phyloP scores from a whole-genome alignment of 2,113 vertebrate genomes.

The Callipepla squamata region DNA sequence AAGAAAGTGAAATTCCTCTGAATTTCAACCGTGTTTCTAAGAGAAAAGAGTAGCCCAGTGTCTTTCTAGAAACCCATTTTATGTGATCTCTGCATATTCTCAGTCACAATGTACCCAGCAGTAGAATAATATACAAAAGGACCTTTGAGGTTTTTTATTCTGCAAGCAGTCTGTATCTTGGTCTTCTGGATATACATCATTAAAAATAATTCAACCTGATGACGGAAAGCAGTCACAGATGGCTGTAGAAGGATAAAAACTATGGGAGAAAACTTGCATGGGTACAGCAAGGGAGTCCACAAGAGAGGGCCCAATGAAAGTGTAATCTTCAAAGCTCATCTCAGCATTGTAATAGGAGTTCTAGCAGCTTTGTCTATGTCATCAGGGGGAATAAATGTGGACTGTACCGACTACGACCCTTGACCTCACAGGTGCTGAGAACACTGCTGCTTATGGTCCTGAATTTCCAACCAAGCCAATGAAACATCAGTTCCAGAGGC shows the following conservation, averaged over 20 bases:
- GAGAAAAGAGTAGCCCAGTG: not conserved
- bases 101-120: not conserved
- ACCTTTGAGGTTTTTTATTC: not conserved
- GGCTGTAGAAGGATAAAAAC: not conserved
- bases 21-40: not conserved
- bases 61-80: not conserved
- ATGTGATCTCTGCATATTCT: not conserved
- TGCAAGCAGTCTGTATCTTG: fast-evolving
- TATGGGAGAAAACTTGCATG: not conserved
- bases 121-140: not conserved
- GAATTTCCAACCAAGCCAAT: slow-evolving; percentile 6
- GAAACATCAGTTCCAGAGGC: not conserved
- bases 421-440: not conserved
- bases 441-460: not conserved
- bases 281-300: not conserved
- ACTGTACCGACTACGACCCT: not conserved
- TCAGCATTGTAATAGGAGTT: not conserved
- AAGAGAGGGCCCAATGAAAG: not conserved
- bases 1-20: not conserved
- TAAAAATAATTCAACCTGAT: not conserved
- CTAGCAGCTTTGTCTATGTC: not conserved
- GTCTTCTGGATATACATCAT: not conserved
- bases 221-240: not conserved
- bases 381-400: not conserved
- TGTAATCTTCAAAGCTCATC: not conserved